Evolutionary conservation across 2,888 invertebrate genomes (phyloP).

Genomic region (Lycophotia porphyrea): DNA sequence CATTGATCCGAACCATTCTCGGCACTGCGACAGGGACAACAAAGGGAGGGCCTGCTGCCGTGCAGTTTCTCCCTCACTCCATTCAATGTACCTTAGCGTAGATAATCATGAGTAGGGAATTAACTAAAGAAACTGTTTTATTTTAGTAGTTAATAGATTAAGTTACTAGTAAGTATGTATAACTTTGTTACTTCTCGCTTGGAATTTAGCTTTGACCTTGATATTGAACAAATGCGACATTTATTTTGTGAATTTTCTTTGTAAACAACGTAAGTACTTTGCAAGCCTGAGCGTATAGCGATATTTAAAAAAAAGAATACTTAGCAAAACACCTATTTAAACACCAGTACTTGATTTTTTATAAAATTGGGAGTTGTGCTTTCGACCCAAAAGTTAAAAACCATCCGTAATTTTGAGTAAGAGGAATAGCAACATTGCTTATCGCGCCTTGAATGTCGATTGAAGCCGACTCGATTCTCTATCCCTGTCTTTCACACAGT

Average conservation of each 20-base stretch:
- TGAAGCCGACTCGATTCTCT: slow-evolving; percentile 66
- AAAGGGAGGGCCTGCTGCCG: slow-evolving; percentile 71
- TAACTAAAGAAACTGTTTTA: slow-evolving; percentile 3
- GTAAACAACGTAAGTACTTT: neutral
- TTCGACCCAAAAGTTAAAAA: slow-evolving; percentile 65
- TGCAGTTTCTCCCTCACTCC: slow-evolving; percentile 75
- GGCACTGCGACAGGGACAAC: slow-evolving; percentile 83
- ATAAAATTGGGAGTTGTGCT: slow-evolving; percentile 32
- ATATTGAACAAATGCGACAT: slow-evolving; percentile 17
- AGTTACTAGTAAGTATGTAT: neutral
- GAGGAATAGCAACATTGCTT: slow-evolving; percentile 65
- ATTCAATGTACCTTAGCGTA: slow-evolving; percentile 62
- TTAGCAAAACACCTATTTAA: neutral
- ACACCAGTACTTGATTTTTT: neutral
- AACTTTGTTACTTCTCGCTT: slow-evolving; percentile 9
- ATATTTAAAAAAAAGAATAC: neutral
- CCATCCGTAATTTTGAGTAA: slow-evolving; percentile 65
- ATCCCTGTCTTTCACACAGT: slow-evolving; percentile 76
- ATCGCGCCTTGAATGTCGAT: slow-evolving; percentile 73
- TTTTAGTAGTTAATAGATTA: neutral
- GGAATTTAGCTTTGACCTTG: slow-evolving; percentile 49
- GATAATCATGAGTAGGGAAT: slow-evolving; percentile 15
- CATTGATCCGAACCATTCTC: slow-evolving; percentile 89
- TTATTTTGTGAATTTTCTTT: slow-evolving; percentile 27
- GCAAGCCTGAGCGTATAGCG: neutral